Conservation (phyloP, 2,797 vertebrate genomes). For the Astyanax mexicanus region DNA sequence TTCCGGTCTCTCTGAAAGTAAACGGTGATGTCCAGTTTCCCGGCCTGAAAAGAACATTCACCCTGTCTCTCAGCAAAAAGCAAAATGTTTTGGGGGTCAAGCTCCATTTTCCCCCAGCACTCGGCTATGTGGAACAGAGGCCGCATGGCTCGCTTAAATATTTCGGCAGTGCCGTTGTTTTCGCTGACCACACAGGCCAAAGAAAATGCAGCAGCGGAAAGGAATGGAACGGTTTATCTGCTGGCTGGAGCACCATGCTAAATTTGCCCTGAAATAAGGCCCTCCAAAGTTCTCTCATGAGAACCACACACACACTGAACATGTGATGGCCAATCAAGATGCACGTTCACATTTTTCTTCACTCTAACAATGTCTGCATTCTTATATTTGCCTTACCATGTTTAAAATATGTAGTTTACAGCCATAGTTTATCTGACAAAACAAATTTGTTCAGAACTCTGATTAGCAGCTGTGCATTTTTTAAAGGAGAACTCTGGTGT, state of each 20-base stretch:
- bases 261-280: conserved; percentile 75
- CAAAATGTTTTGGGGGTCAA: conserved; percentile 58
- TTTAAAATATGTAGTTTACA: no score
- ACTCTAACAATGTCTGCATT: neutral
- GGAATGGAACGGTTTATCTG: conserved; percentile 80
- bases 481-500: no score
- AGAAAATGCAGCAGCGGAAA: conserved; percentile 72
- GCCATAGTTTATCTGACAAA: no score
- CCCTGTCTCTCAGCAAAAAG: conserved; percentile 59
- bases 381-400: no score
- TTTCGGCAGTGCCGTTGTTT: conserved; percentile 70
- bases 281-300: conserved; percentile 51
- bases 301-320: conserved; percentile 47
- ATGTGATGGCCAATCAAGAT: conserved; percentile 3
- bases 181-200: conserved; percentile 71
- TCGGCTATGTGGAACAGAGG: conserved; percentile 67
- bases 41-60: conserved; percentile 62
- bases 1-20: conserved; percentile 66
- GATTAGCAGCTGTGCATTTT: no score
- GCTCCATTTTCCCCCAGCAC: conserved; percentile 59
- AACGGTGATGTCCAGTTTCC: conserved; percentile 64
- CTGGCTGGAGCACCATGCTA: conserved; percentile 72
- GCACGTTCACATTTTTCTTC: neutral
- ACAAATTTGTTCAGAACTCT: no score
- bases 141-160: conserved; percentile 66